Evolutionary conservation across 2,797 vertebrate species (phyloP).

Genomic region (Cossypha dichroa): DNA sequence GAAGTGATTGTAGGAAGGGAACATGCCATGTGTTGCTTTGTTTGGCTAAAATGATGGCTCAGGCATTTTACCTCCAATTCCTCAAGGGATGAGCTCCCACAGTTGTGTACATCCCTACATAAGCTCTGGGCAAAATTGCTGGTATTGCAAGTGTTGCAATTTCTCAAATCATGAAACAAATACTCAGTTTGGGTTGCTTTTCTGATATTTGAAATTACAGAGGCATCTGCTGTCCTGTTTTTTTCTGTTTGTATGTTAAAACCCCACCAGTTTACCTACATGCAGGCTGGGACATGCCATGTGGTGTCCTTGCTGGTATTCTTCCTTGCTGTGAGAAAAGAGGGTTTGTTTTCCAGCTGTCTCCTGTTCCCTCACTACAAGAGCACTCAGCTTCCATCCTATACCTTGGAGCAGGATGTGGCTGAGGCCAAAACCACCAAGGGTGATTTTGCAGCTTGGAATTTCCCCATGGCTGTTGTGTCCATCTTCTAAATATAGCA

Average conservation of each 20-base stretch:
- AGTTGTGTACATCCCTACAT: not conserved
- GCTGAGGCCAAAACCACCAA: constrained; percentile 10
- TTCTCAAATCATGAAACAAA: not conserved
- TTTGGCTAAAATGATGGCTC: not conserved
- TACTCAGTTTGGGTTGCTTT: not conserved
- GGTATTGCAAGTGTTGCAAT: not conserved
- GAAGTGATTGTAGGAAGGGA: not conserved
- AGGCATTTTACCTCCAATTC: not conserved
- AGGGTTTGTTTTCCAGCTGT: not conserved
- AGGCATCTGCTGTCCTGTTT: not conserved
- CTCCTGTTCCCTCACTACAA: not conserved
- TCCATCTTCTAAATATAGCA: not conserved
- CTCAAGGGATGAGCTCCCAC: not conserved
- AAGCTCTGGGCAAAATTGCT: not conserved
- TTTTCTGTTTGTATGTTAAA: not conserved
- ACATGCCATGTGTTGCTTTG: not conserved
- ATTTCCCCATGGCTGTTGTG: constrained; percentile 18
- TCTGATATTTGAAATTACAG: not conserved
- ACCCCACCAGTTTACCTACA: not conserved
- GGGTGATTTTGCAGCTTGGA: constrained; percentile 31
- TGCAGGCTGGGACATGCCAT: not conserved
- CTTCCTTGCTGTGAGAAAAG: not conserved
- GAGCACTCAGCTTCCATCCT: not conserved
- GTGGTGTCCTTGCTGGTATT: not conserved
- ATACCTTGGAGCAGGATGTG: constrained; percentile 24